These are phyloP conservation scores for Pelecanoides urinatrix DNA, from an alignment of 2,113 vertebrate genomes.

Conservation along the genomic window DNA sequence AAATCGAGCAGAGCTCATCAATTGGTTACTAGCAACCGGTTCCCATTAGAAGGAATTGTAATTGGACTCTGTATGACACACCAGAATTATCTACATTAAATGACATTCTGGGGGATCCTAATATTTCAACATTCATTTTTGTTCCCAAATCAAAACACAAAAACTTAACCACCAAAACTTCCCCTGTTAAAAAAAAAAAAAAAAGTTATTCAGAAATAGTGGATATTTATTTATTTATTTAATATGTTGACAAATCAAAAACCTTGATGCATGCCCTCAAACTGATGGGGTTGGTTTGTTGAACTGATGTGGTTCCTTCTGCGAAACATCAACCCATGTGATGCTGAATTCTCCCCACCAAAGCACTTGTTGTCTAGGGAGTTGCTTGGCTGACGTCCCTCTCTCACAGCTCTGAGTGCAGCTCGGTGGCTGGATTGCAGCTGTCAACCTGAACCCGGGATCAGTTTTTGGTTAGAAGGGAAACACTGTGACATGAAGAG, in stretches of 20 bases:
- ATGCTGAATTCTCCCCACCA: neutral
- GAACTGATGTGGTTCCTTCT: neutral
- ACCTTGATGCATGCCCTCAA: neutral
- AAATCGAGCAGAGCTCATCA: neutral
- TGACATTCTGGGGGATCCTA: neutral
- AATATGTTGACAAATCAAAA: neutral
- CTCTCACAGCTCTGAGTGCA: neutral
- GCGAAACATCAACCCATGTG: neutral
- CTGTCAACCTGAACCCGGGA: neutral
- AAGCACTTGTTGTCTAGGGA: neutral
- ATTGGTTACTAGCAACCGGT: neutral
- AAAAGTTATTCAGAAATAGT: neutral
- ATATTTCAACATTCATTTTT: neutral
- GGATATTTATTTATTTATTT: neutral
- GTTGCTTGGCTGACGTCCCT: neutral
- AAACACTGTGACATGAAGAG: neutral
- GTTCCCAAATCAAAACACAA: neutral
- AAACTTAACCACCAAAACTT: neutral
- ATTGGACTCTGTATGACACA: neutral
- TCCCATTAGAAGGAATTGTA: neutral
- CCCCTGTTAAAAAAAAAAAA: neutral
- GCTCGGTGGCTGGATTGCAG: neutral
- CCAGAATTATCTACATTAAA: neutral
- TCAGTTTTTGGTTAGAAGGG: neutral
- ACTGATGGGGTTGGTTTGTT: neutral